phyloP scores from a whole-genome alignment of 2,113 vertebrate species.

The Microtus oregoni region DNA sequence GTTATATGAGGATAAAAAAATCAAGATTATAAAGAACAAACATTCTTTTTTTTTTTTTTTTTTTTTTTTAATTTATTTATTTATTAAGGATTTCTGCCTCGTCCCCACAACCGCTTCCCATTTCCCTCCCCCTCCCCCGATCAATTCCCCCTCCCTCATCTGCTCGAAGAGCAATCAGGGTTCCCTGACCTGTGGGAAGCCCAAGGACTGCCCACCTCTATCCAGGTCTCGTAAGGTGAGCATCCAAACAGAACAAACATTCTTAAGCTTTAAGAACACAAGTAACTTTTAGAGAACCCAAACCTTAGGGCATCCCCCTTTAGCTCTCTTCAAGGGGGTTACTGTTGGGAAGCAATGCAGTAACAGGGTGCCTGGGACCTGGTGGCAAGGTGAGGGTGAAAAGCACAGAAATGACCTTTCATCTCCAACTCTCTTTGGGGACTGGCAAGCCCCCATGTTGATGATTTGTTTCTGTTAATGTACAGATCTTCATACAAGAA shows the following conservation, averaged over 20 bases:
- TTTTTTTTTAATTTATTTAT: no score
- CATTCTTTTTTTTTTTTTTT: no score
- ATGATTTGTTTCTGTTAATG: conserved; percentile 26
- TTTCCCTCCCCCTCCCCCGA: no score
- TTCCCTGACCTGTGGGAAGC: no score
- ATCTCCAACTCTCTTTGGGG: background rate
- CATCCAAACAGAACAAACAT: background rate
- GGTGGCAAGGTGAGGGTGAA: background rate
- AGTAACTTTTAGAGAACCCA: background rate
- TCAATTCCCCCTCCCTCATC: no score
- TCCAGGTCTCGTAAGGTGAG: no score
- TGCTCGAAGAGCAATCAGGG: no score
- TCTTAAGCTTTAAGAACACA: background rate
- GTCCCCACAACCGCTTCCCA: no score
- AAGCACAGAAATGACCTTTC: background rate
- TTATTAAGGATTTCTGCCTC: no score
- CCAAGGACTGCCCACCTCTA: no score
- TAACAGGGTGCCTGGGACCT: background rate
- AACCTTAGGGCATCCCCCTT: background rate
- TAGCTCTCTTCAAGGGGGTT: background rate
- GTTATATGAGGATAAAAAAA: background rate
- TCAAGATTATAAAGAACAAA: background rate
- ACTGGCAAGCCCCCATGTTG: background rate
- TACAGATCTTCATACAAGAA: background rate
- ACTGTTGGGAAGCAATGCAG: background rate